Percentiles rank a stretch among this genome's conserved stretches.
These are phyloP conservation scores for Bugula neritina DNA, from an alignment of 2,888 invertebrate species.

Conservation along the genomic window DNA sequence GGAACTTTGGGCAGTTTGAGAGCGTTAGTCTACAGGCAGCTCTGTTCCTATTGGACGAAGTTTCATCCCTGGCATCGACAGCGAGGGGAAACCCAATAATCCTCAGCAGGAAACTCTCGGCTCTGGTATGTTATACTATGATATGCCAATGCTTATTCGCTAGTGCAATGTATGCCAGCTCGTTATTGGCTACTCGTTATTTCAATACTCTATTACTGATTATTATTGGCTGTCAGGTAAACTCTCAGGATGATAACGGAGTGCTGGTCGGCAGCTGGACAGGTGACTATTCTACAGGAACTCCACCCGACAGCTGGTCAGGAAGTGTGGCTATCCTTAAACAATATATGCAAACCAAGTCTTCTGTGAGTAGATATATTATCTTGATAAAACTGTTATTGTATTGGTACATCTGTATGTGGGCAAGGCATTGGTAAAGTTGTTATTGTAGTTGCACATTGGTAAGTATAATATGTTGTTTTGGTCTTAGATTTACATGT, in stretches of 20 bases:
- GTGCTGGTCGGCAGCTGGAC: slow-evolving; percentile 82
- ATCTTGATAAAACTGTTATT: no score
- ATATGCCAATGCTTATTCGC: no score
- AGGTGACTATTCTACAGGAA: slow-evolving; percentile 76
- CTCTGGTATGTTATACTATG: slow-evolving; percentile 34
- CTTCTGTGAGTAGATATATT: slow-evolving; percentile 64
- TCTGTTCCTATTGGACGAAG: slow-evolving; percentile 48
- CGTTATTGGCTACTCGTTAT: no score
- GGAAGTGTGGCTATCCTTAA: slow-evolving; percentile 81
- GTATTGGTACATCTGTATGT: no score
- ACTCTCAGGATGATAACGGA: slow-evolving; percentile 74
- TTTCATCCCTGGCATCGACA: slow-evolving; percentile 60
- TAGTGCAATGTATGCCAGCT: no score
- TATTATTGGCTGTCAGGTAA: slow-evolving; percentile 59
- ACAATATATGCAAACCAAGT: slow-evolving; percentile 71
- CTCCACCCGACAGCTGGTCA: slow-evolving; percentile 81
- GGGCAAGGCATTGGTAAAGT: no score
- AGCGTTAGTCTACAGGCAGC: slow-evolving; percentile 43
- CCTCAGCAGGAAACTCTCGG: slow-evolving; percentile 37
- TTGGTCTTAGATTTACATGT: no score
- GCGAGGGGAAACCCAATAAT: slow-evolving; percentile 36
- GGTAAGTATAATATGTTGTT: no score
- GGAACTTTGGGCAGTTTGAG: slow-evolving; percentile 72
- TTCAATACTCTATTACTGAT: no score
- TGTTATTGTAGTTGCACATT: no score